A percentile compares a stretch with the other conserved stretches of the same genome.
These are phyloP conservation scores for Hucho hucho DNA, from an alignment of 2,113 vertebrate genomes.

Conservation along the genomic window DNA sequence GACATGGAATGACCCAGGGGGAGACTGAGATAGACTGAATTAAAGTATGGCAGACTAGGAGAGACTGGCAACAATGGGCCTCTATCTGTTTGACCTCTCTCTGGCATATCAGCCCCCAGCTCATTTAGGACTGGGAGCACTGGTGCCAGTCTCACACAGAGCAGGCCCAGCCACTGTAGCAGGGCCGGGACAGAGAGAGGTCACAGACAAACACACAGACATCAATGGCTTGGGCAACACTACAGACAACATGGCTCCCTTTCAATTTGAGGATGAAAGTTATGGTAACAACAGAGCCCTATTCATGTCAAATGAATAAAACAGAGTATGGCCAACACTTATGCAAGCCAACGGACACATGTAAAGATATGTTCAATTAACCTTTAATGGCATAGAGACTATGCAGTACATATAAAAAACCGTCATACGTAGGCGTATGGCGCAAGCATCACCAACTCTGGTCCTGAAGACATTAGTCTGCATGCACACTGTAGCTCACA, in stretches of 20 bases:
- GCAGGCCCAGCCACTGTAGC: background rate
- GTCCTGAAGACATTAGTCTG: no score
- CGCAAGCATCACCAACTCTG: no score
- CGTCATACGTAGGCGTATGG: no score
- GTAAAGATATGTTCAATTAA: background rate
- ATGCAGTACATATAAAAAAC: no score
- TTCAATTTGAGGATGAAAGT: no score
- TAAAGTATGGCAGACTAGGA: background rate
- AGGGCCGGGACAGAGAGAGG: background rate
- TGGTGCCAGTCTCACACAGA: background rate
- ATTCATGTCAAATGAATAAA: no score
- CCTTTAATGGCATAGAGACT: no score
- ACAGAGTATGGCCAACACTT: background rate
- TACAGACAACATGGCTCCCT: no score
- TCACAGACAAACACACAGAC: background rate
- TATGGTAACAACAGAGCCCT: no score
- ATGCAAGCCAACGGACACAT: background rate
- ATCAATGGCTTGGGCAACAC: background rate
- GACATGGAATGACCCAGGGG: background rate
- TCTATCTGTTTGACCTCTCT: background rate
- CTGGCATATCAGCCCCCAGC: background rate
- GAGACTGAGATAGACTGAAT: background rate
- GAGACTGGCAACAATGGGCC: background rate
- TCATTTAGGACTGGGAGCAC: background rate
- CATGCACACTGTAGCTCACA: no score